Conservation (phyloP, 2,888 invertebrate species). For the Zele albiditarsus region DNA sequence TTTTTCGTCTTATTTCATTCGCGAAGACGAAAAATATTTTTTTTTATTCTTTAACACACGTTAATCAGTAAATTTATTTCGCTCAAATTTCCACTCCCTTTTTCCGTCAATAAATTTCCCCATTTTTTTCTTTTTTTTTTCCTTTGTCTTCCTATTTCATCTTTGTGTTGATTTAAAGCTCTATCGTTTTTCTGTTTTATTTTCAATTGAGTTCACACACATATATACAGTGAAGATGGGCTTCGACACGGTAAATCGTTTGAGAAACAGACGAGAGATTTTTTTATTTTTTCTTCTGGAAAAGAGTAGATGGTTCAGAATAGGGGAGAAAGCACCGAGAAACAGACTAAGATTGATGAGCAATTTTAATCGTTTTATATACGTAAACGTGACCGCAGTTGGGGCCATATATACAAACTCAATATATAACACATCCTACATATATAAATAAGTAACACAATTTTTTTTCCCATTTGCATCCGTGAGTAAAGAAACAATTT, state of each 20-base stretch:
- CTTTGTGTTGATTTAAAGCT: constrained; percentile 3
- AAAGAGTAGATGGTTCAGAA: not conserved
- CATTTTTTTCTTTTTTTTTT: not conserved
- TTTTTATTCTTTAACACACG: not conserved
- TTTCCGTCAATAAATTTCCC: not conserved
- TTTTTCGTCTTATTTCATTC: not conserved
- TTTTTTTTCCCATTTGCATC: not conserved
- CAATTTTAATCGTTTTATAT: constrained; percentile 4
- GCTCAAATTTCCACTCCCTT: not conserved
- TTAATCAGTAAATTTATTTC: constrained; percentile 11
- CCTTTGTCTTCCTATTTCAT: not conserved
- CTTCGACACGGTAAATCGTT: constrained; percentile 6
- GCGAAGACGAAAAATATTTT: not conserved
- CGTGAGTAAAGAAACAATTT: not conserved
- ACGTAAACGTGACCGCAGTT: not conserved
- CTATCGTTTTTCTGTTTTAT: not conserved
- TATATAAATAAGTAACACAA: not conserved
- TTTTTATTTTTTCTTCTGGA: not conserved
- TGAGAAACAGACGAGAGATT: not conserved
- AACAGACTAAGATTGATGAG: constrained; percentile 8
- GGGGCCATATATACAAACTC: not conserved
- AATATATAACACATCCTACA: not conserved
- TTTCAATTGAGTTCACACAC: not conserved
- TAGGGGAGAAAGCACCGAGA: not conserved
- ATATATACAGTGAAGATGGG: not conserved